Conservation (phyloP, 2,888 invertebrate genomes). For the Eugnorisma glareosa region DNA sequence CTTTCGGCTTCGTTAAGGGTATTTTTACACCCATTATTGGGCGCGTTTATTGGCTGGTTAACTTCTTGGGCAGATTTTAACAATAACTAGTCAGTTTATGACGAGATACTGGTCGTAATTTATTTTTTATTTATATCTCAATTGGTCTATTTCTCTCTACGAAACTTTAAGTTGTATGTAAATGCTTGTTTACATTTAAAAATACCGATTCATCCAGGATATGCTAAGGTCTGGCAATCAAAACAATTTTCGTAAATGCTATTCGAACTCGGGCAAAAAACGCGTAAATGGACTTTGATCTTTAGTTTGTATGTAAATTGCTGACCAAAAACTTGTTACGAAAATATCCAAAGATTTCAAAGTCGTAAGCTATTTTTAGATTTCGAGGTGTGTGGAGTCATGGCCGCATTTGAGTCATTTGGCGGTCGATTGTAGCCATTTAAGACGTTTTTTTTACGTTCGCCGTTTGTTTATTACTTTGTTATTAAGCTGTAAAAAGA, state of each 20-base stretch:
- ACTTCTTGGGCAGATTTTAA: background rate
- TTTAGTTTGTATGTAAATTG: conserved; percentile 35
- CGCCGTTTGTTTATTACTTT: conserved; percentile 50
- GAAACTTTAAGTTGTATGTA: too few relatives aligned
- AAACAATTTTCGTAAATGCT: conserved; percentile 3
- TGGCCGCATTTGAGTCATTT: conserved; percentile 68
- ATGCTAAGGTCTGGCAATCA: background rate
- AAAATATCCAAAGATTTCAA: conserved; percentile 71
- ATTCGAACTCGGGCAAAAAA: background rate
- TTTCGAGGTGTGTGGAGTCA: conserved; percentile 67
- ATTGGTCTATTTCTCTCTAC: background rate
- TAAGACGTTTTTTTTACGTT: conserved; percentile 55
- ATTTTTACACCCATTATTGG: too few relatives aligned
- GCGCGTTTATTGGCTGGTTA: too few relatives aligned
- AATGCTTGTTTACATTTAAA: background rate
- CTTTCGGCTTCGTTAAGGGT: too few relatives aligned
- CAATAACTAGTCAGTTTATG: background rate
- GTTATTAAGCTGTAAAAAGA: conserved; percentile 49
- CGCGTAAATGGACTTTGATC: conserved; percentile 31
- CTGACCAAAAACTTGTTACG: conserved; percentile 68
- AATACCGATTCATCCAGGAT: background rate
- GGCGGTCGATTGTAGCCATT: conserved; percentile 56
- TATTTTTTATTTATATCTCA: background rate
- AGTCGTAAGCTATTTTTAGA: conserved; percentile 71
- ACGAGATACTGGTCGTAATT: background rate